phyloP scores from a whole-genome alignment of 2,113 vertebrate genomes.

The Gopherus evgoodei region DNA sequence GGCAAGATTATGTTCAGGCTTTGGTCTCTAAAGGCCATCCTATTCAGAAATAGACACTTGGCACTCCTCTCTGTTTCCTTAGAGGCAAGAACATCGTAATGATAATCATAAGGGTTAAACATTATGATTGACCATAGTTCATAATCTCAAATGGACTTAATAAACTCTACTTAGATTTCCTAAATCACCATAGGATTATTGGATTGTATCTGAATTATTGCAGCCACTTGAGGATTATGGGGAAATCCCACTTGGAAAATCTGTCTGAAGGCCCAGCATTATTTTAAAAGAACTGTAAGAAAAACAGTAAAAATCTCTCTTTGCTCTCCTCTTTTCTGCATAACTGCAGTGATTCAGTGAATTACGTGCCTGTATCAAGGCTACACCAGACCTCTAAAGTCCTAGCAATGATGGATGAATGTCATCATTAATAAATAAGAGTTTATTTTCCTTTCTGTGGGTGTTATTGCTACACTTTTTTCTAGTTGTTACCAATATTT shows the following conservation, averaged over 20 bases:
- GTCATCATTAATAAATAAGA: not conserved
- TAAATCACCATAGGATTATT: not conserved
- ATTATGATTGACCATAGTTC: not conserved
- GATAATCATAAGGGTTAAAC: not conserved
- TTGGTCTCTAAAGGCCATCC: not conserved
- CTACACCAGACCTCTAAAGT: not conserved
- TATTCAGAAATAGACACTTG: not conserved
- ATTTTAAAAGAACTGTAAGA: not conserved
- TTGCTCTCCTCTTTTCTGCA: not conserved
- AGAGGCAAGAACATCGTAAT: not conserved
- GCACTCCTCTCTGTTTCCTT: not conserved
- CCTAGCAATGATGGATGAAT: not conserved
- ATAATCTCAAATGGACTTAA: not conserved
- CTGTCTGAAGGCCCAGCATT: not conserved
- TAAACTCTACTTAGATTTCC: not conserved
- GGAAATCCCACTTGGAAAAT: not conserved
- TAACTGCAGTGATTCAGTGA: not conserved
- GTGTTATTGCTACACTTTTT: accelerated
- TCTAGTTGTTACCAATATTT: not conserved
- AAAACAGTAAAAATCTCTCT: not conserved
- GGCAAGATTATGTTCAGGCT: not conserved
- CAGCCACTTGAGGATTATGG: not conserved
- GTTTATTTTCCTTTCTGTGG: not conserved
- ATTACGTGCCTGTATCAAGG: not conserved
- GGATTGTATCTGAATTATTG: not conserved